Evolutionary conservation across 2,888 invertebrate species (phyloP).

Genomic region (Cetonia aurata): DNA sequence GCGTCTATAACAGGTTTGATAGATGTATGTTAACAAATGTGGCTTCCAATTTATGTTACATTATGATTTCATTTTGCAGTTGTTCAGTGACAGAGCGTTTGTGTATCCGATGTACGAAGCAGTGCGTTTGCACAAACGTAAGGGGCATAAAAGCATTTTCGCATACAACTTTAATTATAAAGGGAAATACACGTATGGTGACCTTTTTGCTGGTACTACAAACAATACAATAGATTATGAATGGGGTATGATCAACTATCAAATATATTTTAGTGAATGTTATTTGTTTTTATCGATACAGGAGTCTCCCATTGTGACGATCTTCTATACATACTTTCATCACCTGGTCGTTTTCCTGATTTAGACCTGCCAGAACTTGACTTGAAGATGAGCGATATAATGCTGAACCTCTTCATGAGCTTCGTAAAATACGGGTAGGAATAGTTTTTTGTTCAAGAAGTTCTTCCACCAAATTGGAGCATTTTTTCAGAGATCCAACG

Average conservation of each 20-base stretch:
- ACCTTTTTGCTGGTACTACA: slow-evolving; percentile 63
- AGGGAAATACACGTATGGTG: slow-evolving; percentile 65
- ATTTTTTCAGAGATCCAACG: slow-evolving; percentile 54
- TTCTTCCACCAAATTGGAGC: not conserved
- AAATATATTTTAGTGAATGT: slow-evolving; percentile 1
- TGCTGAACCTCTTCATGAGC: slow-evolving; percentile 66
- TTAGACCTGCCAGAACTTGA: slow-evolving; percentile 58
- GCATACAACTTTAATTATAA: slow-evolving; percentile 68
- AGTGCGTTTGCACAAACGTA: slow-evolving; percentile 58
- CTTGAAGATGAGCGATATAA: slow-evolving; percentile 60
- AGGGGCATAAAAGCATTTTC: slow-evolving; percentile 64
- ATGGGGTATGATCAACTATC: slow-evolving; percentile 55
- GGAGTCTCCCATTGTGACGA: slow-evolving; percentile 70
- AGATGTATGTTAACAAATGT: slow-evolving; percentile 54
- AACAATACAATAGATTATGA: slow-evolving; percentile 55
- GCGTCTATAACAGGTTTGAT: slow-evolving; percentile 57
- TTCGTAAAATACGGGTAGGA: slow-evolving; percentile 68
- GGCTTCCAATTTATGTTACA: not conserved
- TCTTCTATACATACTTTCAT: slow-evolving; percentile 67
- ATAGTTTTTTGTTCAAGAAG: not conserved
- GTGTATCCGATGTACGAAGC: slow-evolving; percentile 66
- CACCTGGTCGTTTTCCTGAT: slow-evolving; percentile 65
- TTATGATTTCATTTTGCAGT: slow-evolving; percentile 57
- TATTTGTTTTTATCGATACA: slow-evolving; percentile 48
- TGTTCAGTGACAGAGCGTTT: slow-evolving; percentile 69